Evolutionary conservation across 1,140 invertebrate species (phyloP).

Genomic region (Panagrolaimus sp.): DNA sequence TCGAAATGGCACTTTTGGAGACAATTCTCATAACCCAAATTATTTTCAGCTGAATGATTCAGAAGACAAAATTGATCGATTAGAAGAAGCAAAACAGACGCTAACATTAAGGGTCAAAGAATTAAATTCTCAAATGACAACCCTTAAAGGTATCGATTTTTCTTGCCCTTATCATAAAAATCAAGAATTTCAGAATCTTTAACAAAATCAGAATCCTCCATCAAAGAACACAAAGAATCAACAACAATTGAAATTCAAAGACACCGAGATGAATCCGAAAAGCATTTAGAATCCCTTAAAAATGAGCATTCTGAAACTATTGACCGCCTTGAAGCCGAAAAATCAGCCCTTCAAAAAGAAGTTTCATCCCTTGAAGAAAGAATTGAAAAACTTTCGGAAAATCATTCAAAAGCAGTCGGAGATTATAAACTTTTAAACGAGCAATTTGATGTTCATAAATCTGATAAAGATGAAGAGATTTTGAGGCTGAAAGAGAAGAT

Average conservation of each 20-base stretch:
- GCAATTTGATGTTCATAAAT: conserved; percentile 1
- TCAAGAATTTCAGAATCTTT: neutral
- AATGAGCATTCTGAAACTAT: neutral
- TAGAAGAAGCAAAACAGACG: neutral
- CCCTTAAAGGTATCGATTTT: neutral
- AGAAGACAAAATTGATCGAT: conserved; percentile 1
- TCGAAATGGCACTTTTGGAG: no score
- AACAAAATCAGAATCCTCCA: neutral
- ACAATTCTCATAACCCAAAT: no score
- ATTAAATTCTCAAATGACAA: neutral
- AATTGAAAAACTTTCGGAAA: neutral
- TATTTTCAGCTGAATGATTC: neutral
- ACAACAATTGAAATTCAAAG: conserved; percentile 1
- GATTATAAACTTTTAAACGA: neutral
- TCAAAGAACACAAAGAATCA: neutral
- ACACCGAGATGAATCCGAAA: neutral
- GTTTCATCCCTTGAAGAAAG: neutral
- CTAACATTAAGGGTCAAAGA: neutral
- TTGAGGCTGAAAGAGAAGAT: neutral
- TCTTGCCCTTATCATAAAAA: neutral
- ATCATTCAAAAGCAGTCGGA: neutral
- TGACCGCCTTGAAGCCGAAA: conserved; percentile 1
- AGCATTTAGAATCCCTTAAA: neutral
- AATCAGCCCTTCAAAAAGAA: neutral
- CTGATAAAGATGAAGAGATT: neutral